Evolutionary conservation across 1,140 invertebrate species (phyloP), one percentile per base, ranked within the genome.

Genomic region (Cheumatopsyche charites): DNA sequence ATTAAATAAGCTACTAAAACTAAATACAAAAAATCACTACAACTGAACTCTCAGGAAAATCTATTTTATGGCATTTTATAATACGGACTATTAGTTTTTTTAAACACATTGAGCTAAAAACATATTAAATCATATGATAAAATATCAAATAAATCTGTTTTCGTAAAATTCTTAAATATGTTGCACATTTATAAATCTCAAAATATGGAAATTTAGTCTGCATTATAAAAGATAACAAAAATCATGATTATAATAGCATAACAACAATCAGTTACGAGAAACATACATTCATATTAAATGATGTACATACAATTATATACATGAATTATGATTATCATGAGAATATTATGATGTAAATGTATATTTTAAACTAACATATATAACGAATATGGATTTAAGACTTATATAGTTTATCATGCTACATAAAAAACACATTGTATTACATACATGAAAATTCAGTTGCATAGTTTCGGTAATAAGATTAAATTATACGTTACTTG

Each of bases 401-500:
- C n/a, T n/a, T n/a, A n/a, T n/a, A n/a, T n/a, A n/a, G n/a, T n/a
- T n/a, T n/a, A 36, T 36, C 29, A 36, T 36, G 29, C 29, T 36
- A 36, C 29, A 36, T 36, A 36, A 36, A 36, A 36, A 3, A 3
- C 9, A 36, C 29, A 9, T 36, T n/a, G n/a, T n/a, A n/a, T n/a
- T n/a, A n/a, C n/a, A n/a, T n/a, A n/a, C n/a, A 36, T 9, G 29
- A 36, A 36, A 36, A 36, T 36, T 36, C 29, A 36, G 29, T 36
- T 36, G 29, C 29, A 36, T 36, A 36, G 29, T 36, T 36, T 36
- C 3, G 9, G 4, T 47, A 13, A 47, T n/a, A 47, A 6, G 15
- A 15, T 47, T 7, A 65, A 77, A 55, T 62, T 55, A 73, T 73
- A 72, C 84, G 83, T 76, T 87, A 92, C 91, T 86, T 92, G 90